phyloP scores from a whole-genome alignment of 1,140 invertebrate species.

The Vollenhovia emeryi region DNA sequence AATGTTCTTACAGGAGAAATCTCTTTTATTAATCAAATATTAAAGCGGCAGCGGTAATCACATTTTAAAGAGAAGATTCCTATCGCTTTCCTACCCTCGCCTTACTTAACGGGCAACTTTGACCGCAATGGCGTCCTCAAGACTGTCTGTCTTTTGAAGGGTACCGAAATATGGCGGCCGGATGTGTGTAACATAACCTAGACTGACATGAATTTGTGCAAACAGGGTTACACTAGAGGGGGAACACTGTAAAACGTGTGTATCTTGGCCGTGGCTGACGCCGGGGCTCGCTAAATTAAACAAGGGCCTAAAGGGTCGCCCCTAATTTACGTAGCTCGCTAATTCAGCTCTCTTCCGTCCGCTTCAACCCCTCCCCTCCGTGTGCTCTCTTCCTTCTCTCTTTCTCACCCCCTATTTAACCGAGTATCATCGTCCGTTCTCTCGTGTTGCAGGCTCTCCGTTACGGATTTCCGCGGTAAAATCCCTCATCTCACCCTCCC shows the following conservation, averaged over 20 bases:
- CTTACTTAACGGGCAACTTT: neutral
- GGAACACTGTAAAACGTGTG: conserved; percentile 47
- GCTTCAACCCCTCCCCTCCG: neutral
- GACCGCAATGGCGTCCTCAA: neutral
- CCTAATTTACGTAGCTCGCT: conserved; percentile 69
- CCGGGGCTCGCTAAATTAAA: conserved; percentile 72
- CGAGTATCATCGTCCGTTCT: conserved; percentile 55
- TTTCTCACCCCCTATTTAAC: conserved; percentile 39
- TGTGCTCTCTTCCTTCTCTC: neutral
- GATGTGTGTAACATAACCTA: conserved; percentile 2
- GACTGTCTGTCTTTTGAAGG: conserved; percentile 23
- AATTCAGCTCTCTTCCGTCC: conserved; percentile 53
- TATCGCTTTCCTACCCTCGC: neutral
- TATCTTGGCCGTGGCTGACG: conserved; percentile 66
- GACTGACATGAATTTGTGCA: conserved; percentile 55
- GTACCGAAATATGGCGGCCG: conserved; percentile 8
- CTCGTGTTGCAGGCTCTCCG: conserved; percentile 26
- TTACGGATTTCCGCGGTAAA: conserved; percentile 58
- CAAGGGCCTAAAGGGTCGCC: conserved; percentile 64
- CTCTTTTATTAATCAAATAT: neutral
- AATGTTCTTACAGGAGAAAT: neutral
- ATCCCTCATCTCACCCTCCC: conserved; percentile 44
- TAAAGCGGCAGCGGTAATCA: neutral
- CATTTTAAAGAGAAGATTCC: neutral
- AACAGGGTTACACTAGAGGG: conserved; percentile 35